Evolutionary conservation across 2,113 vertebrate species (phyloP), one percentile per base, ranked within the genome.

Genomic region (Cyanoramphus novaezelandiae): DNA sequence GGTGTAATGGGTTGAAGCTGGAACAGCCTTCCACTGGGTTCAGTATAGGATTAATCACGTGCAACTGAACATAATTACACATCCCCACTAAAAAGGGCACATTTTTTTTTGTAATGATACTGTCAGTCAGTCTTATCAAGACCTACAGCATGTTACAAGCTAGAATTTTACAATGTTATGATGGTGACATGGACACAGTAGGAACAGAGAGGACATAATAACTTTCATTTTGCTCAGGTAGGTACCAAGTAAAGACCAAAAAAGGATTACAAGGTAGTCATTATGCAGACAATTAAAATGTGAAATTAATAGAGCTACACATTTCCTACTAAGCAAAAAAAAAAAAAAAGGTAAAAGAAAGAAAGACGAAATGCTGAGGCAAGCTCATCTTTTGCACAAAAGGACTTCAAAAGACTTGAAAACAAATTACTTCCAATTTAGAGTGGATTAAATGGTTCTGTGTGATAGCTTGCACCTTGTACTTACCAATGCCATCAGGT

Each of bases 401-500:
- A 82, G 28, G 19, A 65, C 29, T 82, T 65, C 17, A 78, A 49
- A 72, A 80, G 28, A 65, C 25, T 44, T 62, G 39, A 79, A 79
- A 37, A 37, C 4, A 80, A 37, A 41, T 1, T 0, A 52, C 52
- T 84, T 70, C 23, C 49, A 33, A 27, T 33, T 81, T 78, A 83
- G 2, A 9, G 35, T 39, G 39, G 24, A 76, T 82, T 91, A 80
- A 68, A 57, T 68, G 24, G 24, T 52, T 92, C 52, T 57, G 11
- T 35, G 31, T 49, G 57, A 74, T 19, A 86, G 37, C 19, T 68
- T 91, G 79, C 74, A 78, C 49, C 47, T 59, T 59, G 33, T 64
- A 97, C 98, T 97, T 94, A 99, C 99, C 99, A 41, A 99, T 98
- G 95, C 98, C 99, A 97, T 99, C 99, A 25, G 99, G 99, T 90